Conservation (phyloP, 1,140 invertebrate genomes). For the Elymnias hypermnestra region DNA sequence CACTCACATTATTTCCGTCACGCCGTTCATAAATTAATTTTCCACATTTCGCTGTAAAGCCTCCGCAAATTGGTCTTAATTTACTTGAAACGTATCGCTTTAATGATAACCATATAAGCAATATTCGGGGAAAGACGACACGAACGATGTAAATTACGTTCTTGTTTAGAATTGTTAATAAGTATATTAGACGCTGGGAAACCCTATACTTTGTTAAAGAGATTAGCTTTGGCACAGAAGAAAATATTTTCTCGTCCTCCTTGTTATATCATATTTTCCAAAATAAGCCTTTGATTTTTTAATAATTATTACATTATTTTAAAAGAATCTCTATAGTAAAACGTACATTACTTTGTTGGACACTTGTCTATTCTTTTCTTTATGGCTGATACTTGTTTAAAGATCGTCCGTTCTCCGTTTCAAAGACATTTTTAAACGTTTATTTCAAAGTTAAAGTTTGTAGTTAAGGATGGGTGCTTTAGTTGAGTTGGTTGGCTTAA, state of each 20-base stretch:
- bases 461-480: too few species aligned
- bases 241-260: not conserved
- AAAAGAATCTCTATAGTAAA: too few species aligned
- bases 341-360: too few species aligned
- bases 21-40: conserved; percentile 64
- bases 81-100: conserved; percentile 63
- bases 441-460: too few species aligned
- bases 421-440: too few species aligned
- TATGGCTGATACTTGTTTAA: too few species aligned
- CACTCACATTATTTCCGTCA: conserved; percentile 63
- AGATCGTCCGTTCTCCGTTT: too few species aligned
- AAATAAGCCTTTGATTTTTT: too few species aligned
- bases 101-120: conserved; percentile 68
- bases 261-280: too few species aligned
- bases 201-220: conserved; percentile 1
- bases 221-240: not conserved
- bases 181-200: not conserved
- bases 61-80: conserved; percentile 71
- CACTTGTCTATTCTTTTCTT: too few species aligned
- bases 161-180: conserved; percentile 8
- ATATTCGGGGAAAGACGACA: conserved; percentile 14
- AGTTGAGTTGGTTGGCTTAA: too few species aligned
- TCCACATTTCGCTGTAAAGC: conserved; percentile 60
- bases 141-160: conserved; percentile 14
- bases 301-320: too few species aligned